Evolutionary conservation across 2,797 vertebrate genomes (phyloP), one percentile per base, ranked within the genome.

Genomic region (Sylvilagus floridanus): DNA sequence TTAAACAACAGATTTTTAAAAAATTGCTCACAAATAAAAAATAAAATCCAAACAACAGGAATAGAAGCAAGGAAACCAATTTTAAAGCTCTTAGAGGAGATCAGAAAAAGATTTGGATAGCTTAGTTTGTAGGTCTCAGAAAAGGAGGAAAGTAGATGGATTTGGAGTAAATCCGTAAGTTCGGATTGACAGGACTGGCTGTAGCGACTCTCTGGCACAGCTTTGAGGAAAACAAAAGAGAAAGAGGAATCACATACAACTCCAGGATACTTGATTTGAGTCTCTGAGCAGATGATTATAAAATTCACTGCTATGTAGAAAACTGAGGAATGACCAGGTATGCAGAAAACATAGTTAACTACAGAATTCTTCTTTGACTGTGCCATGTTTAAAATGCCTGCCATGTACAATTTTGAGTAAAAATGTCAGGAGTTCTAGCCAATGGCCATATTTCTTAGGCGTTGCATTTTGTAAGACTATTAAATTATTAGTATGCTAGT

Each of bases 391-490:
- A 6, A 60, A 42, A 50, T 13, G 12, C 30, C 22, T 72, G 7
- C 26, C 14, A 69, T 26, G 0, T 7, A 73, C 24, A 78, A 7
- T 8, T 3, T 0, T 35, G 28, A 47, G 17, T 62, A 30, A 57
- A 63, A 8, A 68, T 47, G n/a, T 28, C 75, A 37, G 4, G 22
- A n/a, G 7, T 60, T 90, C 14, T 47, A 73, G 52, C 3, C 8
- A 69, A 30, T 63, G 19, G 21, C 17, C 50, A 79, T 35, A 57
- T 60, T 37, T 69, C 71, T 66, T 26, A 90, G 35, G 63, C 13
- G 85, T 35, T 87, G 26, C 42, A 72, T 89, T 93, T 73, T 87
- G 14, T 77, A 91, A 77, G 32, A 42, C 6, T 84, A 47, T 22
- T 14, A 7, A 63, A 81, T 81, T 69, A 81, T 93, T 62, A 84